Conservation (phyloP, 2,888 invertebrate genomes). For the Apamea crenata region DNA sequence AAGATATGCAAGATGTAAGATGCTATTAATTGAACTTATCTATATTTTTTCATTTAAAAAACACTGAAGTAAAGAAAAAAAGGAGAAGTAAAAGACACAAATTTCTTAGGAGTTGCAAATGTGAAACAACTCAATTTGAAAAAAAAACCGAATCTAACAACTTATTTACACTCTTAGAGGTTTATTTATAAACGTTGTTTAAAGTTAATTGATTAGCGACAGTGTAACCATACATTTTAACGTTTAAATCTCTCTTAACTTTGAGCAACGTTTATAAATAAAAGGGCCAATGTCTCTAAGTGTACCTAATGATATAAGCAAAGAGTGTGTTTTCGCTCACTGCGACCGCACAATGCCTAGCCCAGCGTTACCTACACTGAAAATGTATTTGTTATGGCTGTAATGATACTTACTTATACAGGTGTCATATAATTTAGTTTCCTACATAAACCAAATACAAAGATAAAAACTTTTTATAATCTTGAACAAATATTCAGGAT, state of each 20-base stretch:
- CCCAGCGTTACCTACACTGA: conserved; percentile 61
- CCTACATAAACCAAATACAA: too few species aligned
- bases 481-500: too few species aligned
- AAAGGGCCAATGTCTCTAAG: conserved; percentile 45
- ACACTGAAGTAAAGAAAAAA: background rate
- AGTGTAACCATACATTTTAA: too few species aligned
- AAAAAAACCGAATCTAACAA: too few species aligned
- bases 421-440: background rate
- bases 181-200: too few species aligned
- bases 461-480: too few species aligned
- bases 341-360: conserved; percentile 70
- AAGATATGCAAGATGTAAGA: background rate
- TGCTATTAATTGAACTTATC: background rate
- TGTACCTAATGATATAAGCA: conserved; percentile 69
- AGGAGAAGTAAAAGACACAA: too few species aligned
- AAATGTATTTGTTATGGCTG: conserved; percentile 71
- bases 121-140: too few species aligned
- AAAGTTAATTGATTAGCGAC: too few species aligned
- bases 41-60: background rate
- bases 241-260: too few species aligned
- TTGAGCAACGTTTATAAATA: too few species aligned
- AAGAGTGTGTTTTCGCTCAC: conserved; percentile 71
- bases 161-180: background rate
- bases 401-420: conserved; percentile 52
- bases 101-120: too few species aligned